Evolutionary conservation across 2,888 invertebrate genomes (phyloP), one percentile per base, ranked within the genome.

Genomic region (Agapostemon virescens): DNA sequence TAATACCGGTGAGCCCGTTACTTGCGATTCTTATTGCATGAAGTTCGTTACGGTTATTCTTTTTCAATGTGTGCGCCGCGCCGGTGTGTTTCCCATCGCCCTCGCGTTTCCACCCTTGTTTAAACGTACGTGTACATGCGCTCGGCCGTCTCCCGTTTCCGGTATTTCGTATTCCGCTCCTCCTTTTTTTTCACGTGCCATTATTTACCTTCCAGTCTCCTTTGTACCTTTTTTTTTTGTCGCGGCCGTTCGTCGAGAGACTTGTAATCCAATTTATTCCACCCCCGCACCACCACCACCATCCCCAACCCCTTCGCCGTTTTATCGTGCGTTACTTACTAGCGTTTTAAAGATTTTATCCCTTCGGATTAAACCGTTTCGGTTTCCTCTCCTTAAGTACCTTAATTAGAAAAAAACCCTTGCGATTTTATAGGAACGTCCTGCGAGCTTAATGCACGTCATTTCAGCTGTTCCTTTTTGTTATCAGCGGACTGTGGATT

Each of bases 1-100:
- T 89, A 87, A 87, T 85, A 87, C 80, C 77, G 64, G 74, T 74
- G 71, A 74, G 81, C 79, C 77, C 73, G 83, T 85, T 86, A 86
- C 87, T 79, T 79, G 85, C 85, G 81, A 87, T 87, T 86, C 87
- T 87, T 86, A 86, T 85, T 87, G 86, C 86, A 75, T 75, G 72
- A 82, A 85, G 85, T 88, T 88, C 87, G 86, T 89, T 89, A 88
- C 87, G 81, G 75, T 74, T 84, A 77, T 79, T 83, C 77, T 83
- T 84, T 79, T 77, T 84, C 79, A 76, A 69, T 70, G 68, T 84
- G 63, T 72, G 42, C 64, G 74, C 71, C 72, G 38, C 68, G 74
- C 74, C 67, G 84, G 69, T 20, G 58, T 61, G 30, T 79, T 49
- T 64, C 38, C 40, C 40, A 11, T 33, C 71, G 38, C 45, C 33